These are phyloP conservation scores for Silurus lanzhouensis DNA, from an alignment of 2,797 vertebrate species.

Conservation along the genomic window DNA sequence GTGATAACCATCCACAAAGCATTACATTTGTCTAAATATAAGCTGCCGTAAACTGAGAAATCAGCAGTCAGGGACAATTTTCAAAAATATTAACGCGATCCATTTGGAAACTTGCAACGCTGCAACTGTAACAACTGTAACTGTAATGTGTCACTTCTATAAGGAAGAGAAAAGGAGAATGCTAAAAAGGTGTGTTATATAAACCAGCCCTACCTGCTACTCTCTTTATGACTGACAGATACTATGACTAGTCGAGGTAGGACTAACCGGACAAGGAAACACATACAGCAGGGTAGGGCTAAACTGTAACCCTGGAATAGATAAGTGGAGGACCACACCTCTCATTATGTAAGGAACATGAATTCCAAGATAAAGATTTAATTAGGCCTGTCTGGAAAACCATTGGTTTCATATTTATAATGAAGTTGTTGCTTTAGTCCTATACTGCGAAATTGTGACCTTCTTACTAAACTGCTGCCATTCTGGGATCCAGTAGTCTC, in stretches of 20 bases:
- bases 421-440: background rate
- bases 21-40: background rate
- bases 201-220: conserved; percentile 57
- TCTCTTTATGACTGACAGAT: conserved; percentile 47
- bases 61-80: background rate
- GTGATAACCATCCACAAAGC: background rate
- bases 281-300: conserved; percentile 46
- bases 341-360: conserved; percentile 12
- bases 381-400: background rate
- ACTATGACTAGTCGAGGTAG: conserved; percentile 50
- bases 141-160: conserved; percentile 10
- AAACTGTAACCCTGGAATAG: conserved; percentile 49
- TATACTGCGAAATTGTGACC: background rate
- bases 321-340: conserved; percentile 43
- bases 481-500: background rate
- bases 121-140: background rate
- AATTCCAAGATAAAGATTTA: conserved; percentile 2
- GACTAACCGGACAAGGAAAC: conserved; percentile 51
- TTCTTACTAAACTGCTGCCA: background rate
- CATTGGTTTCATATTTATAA: background rate
- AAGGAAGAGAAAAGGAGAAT: conserved; percentile 26
- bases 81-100: background rate
- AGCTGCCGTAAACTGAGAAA: background rate
- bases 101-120: background rate
- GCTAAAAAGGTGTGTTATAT: conserved; percentile 44